Evolutionary conservation across 2,113 vertebrate species (phyloP), one percentile per base, ranked within the genome.

Genomic region (Psittacula cyanocephala): DNA sequence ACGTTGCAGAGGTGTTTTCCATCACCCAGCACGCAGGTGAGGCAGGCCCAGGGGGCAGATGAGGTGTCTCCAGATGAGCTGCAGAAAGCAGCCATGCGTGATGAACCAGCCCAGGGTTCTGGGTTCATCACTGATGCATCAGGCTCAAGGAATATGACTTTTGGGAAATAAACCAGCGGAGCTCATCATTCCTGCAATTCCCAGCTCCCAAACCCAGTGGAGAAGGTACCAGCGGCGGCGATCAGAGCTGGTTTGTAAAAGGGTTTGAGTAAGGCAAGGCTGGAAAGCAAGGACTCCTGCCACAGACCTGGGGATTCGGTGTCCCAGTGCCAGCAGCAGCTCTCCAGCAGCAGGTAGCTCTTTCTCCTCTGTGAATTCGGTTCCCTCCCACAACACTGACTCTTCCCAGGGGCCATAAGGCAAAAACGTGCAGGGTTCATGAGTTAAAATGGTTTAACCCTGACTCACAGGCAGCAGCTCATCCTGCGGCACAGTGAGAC

Each of bases 351-450:
- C 50, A 24, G 46, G 35, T 16, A 10, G 4, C 18, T 18, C 11
- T 35, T 39, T 29, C n/a, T 35, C 17, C 29, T 11, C 57, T 7
- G 14, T 2, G n/a, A 35, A 20, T 68, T 63, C 16, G 6, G 14
- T 16, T 35, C 55, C 29, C 25, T 81, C 44, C 27, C 0, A 0
- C 31, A 49, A 53, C 57, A 23, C 27, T 43, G 17, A 5, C 29
- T 22, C 16, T 18, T 28, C 63, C 29, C 20, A 3, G 35, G 28
- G 60, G 46, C 43, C 33, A 9, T 2, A 41, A 68, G 46, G 75
- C 71, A 64, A 67, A 53, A 13, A 5, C 1, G 0, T 0, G 7
- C 59, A 41, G 47, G 19, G 23, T 25, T 23, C 15, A 37, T 0
- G 16, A 59, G 25, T 17, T 46, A 2, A 53, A 60, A 23, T 7